A percentile compares a stretch with the other conserved stretches of the same genome.
Evolutionary conservation across 2,113 vertebrate genomes (phyloP).

Genomic region (Camelus dromedarius): DNA sequence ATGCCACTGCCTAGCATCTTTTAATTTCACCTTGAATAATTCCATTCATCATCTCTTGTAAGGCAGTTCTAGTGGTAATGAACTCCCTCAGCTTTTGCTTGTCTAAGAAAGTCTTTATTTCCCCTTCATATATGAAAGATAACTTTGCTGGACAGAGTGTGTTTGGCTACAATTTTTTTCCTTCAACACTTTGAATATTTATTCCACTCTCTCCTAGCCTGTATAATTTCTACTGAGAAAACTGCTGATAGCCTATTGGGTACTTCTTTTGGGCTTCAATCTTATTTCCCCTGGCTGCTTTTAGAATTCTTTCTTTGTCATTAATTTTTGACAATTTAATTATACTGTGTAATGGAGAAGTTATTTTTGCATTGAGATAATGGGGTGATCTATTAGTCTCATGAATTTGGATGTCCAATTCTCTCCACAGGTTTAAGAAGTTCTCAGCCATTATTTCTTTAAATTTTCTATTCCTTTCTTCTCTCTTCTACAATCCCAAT

Average conservation of each 20-base stretch:
- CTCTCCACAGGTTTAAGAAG: background rate
- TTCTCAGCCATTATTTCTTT: background rate
- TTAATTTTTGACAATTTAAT: no score
- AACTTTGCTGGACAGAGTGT: no score
- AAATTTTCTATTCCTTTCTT: background rate
- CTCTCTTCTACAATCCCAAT: background rate
- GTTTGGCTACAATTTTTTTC: no score
- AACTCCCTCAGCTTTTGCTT: no score
- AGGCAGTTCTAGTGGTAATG: background rate
- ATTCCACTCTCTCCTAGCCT: background rate
- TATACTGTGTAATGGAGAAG: no score
- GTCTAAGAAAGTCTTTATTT: no score
- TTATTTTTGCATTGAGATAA: no score
- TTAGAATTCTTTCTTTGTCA: no score
- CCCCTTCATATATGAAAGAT: no score
- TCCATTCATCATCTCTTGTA: background rate
- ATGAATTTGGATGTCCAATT: background rate
- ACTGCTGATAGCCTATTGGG: background rate
- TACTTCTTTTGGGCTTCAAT: background rate
- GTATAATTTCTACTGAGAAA: background rate
- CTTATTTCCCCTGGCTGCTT: background rate
- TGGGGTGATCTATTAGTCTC: background rate
- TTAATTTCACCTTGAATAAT: background rate
- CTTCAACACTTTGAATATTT: no score
- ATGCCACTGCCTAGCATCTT: background rate